A percentile compares a stretch with the other conserved stretches of the same genome.
These are phyloP conservation scores for Caranx melampygus DNA, from an alignment of 2,113 vertebrate genomes.

Conservation along the genomic window DNA sequence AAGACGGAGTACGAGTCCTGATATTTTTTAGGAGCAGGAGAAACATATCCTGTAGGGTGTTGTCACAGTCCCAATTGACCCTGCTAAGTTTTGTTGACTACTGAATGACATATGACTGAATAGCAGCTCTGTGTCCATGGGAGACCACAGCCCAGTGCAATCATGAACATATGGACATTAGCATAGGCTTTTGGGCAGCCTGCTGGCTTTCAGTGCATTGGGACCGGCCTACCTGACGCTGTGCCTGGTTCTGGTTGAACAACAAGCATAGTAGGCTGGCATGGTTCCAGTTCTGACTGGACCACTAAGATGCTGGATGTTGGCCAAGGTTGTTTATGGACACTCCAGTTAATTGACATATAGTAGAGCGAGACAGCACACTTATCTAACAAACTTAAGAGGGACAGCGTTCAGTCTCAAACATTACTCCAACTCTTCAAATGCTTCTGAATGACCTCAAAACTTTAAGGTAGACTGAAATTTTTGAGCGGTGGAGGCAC, in stretches of 20 bases:
- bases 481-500: background rate
- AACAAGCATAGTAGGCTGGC: conserved; percentile 59
- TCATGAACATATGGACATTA: conserved; percentile 78
- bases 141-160: conserved; percentile 43
- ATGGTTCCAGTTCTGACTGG: conserved; percentile 40
- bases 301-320: conserved; percentile 61
- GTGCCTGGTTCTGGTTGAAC: conserved; percentile 51
- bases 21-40: background rate
- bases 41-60: conserved; percentile 6
- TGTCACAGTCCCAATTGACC: conserved; percentile 25
- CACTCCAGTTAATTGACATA: conserved; percentile 65
- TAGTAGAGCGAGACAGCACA: conserved; percentile 42
- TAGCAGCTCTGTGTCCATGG: conserved; percentile 47
- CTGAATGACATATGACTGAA: conserved; percentile 59
- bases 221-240: conserved; percentile 61
- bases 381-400: conserved; percentile 1
- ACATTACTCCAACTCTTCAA: background rate
- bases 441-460: background rate
- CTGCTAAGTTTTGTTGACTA: conserved; percentile 46
- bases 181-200: conserved; percentile 66
- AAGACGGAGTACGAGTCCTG: conserved; percentile 10
- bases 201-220: conserved; percentile 63
- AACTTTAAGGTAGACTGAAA: background rate
- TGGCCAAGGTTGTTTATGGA: conserved; percentile 73
- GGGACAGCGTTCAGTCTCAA: conserved; percentile 14